Conservation (phyloP, 1,140 invertebrate genomes). For the Ganaspis sp. region DNA sequence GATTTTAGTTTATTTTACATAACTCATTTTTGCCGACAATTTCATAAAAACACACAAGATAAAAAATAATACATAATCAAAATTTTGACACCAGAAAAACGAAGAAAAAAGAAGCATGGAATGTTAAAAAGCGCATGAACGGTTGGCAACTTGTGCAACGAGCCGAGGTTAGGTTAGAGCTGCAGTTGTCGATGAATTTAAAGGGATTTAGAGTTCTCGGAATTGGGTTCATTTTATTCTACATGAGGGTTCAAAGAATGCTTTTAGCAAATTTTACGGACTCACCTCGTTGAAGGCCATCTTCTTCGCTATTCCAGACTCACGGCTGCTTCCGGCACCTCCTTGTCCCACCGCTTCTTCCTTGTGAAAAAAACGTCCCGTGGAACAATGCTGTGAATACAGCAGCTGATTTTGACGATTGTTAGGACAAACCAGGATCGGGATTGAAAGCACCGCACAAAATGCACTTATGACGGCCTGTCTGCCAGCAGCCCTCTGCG, state of each 20-base stretch:
- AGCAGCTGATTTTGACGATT: slow-evolving; percentile 47
- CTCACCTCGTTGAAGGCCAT: slow-evolving; percentile 76
- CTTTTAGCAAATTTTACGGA: slow-evolving; percentile 20
- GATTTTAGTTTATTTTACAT: too few species aligned
- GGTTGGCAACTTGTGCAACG: background rate
- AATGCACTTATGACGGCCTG: slow-evolving; percentile 54
- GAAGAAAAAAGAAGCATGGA: slow-evolving; percentile 6
- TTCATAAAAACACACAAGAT: background rate
- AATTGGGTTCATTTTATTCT: background rate
- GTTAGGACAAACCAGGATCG: slow-evolving; percentile 17
- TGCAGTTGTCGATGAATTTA: background rate
- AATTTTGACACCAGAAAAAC: background rate
- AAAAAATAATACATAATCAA: background rate
- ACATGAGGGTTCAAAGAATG: background rate
- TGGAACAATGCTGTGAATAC: slow-evolving; percentile 57
- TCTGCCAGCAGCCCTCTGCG: slow-evolving; percentile 62
- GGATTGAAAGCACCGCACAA: slow-evolving; percentile 36
- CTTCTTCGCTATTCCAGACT: slow-evolving; percentile 73
- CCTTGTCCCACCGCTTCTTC: slow-evolving; percentile 70
- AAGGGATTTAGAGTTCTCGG: background rate
- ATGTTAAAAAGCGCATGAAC: background rate
- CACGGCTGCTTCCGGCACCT: slow-evolving; percentile 70
- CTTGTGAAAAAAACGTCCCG: slow-evolving; percentile 49
- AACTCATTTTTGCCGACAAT: too few species aligned
- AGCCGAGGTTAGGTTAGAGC: background rate